Conservation (phyloP, 2,113 vertebrate genomes). For the Paratilapia polleni region DNA sequence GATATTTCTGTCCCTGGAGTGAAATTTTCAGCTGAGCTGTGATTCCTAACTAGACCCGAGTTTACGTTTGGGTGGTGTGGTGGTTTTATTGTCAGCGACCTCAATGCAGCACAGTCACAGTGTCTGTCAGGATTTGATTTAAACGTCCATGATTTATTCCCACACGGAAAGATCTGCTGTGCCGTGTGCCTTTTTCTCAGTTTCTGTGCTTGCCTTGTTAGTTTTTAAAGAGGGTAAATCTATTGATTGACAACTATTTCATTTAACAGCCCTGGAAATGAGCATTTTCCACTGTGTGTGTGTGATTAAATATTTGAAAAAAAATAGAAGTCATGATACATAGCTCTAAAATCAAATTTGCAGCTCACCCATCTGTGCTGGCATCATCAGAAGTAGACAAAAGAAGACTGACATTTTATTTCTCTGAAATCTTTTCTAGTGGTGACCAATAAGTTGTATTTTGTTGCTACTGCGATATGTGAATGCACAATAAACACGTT, state of each 20-base stretch:
- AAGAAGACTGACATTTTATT: neutral
- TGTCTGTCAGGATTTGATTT: neutral
- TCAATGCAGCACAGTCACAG: neutral
- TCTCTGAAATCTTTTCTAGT: neutral
- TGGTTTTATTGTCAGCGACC: neutral
- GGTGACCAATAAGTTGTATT: neutral
- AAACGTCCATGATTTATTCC: neutral
- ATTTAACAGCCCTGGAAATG: neutral
- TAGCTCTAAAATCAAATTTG: neutral
- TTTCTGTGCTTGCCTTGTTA: neutral
- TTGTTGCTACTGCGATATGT: neutral
- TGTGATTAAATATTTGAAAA: neutral
- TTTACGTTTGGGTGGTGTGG: neutral
- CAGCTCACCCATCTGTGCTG: neutral
- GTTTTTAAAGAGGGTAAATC: neutral
- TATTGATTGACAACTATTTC: neutral
- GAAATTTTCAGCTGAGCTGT: slow-evolving; percentile 31
- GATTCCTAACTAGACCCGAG: slow-evolving; percentile 14
- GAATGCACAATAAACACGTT: neutral
- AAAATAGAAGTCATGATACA: neutral
- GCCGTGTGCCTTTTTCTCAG: neutral
- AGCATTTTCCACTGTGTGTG: neutral
- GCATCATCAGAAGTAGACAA: neutral
- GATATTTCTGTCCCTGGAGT: slow-evolving; percentile 56
- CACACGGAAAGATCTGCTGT: neutral